phyloP scores from a whole-genome alignment of 2,113 vertebrate species.

The Dasyornis broadbenti region DNA sequence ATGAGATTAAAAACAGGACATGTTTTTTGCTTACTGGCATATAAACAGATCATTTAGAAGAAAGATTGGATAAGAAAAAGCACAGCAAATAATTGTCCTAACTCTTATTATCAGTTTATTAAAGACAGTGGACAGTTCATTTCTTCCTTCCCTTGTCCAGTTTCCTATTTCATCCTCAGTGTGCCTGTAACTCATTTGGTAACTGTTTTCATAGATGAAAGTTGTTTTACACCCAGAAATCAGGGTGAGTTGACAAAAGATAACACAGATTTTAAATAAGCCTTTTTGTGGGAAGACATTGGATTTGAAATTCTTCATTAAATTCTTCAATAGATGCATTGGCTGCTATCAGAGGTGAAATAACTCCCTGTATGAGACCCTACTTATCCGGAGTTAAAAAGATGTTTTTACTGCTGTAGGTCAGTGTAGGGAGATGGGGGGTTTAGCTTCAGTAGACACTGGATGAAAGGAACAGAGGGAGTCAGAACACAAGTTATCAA shows the following conservation, averaged over 20 bases:
- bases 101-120: neutral
- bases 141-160: neutral
- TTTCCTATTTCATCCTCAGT: neutral
- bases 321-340: slow-evolving; percentile 53
- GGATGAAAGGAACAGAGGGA: slow-evolving; percentile 22
- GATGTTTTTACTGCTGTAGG: neutral
- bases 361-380: neutral
- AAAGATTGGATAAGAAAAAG: neutral
- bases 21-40: neutral
- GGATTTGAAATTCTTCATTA: slow-evolving; percentile 61
- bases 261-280: slow-evolving; percentile 43
- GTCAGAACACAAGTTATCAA: neutral
- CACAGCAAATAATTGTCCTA: neutral
- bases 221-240: neutral
- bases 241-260: neutral
- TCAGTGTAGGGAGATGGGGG: neutral
- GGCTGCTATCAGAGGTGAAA: slow-evolving; percentile 13
- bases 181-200: neutral
- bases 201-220: neutral
- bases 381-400: slow-evolving; percentile 9
- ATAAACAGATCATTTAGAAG: slow-evolving; percentile 20
- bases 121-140: neutral
- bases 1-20: slow-evolving; percentile 34
- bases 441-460: neutral
- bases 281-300: slow-evolving; percentile 43